Percentiles rank a stretch among this genome's conserved stretches.
Conservation (phyloP, 2,113 vertebrate genomes). For the Cranoglanis bouderius region DNA sequence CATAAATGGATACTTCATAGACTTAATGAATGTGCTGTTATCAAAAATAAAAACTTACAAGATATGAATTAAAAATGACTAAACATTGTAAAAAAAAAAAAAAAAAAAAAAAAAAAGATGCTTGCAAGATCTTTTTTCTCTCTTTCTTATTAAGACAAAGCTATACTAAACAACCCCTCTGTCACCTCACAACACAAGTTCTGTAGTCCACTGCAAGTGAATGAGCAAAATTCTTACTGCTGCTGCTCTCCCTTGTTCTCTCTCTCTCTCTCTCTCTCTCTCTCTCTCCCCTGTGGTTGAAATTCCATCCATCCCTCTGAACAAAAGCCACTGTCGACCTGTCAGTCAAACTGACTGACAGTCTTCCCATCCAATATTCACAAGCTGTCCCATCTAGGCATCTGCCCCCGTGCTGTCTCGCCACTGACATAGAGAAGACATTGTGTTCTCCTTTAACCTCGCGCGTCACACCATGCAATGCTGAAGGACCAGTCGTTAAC, state of each 20-base stretch:
- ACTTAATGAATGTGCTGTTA: neutral
- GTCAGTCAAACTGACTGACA: conserved; percentile 74
- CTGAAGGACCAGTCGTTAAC: conserved; percentile 13
- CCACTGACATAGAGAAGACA: conserved; percentile 50
- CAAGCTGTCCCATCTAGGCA: conserved; percentile 71
- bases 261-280: conserved; percentile 5
- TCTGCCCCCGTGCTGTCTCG: conserved; percentile 65
- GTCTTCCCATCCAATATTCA: conserved; percentile 80
- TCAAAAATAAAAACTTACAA: neutral
- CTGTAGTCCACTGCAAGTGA: neutral
- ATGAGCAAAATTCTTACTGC: conserved; percentile 1
- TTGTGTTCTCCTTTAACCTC: conserved; percentile 37
- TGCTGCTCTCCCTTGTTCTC: neutral
- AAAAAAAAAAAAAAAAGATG: too few species aligned
- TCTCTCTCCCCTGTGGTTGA: conserved; percentile 61
- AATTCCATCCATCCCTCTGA: conserved; percentile 73
- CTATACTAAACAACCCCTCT: neutral
- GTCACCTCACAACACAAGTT: neutral
- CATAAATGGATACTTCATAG: neutral
- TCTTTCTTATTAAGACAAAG: neutral
- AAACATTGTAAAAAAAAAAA: too few species aligned
- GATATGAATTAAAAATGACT: neutral
- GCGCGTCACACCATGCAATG: conserved; percentile 19
- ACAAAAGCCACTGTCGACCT: conserved; percentile 72
- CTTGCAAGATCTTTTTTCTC: neutral